These are phyloP conservation scores for Chymomyza costata DNA, from an alignment of 1,140 invertebrate genomes.

Conservation along the genomic window DNA sequence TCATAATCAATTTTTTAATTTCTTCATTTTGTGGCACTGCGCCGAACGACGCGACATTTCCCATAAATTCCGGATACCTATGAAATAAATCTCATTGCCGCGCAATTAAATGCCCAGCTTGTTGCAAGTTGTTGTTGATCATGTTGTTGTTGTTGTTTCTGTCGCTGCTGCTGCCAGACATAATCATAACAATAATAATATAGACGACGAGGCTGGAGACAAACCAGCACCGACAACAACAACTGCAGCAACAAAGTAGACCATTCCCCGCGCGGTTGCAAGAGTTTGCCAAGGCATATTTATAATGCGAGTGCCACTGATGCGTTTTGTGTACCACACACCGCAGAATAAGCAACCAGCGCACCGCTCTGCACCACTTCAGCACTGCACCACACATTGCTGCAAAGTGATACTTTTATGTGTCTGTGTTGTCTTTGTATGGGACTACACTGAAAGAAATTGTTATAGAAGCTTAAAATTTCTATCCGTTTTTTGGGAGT, in stretches of 20 bases:
- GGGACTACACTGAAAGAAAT: no score
- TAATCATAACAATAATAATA: constrained; percentile 72
- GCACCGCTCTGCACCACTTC: no score
- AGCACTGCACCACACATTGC: no score
- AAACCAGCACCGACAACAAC: constrained; percentile 27
- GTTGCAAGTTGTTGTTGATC: background rate
- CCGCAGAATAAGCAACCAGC: no score
- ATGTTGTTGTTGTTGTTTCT: constrained; percentile 32
- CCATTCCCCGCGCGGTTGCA: constrained; percentile 3
- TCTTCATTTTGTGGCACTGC: constrained; percentile 48
- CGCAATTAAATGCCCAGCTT: constrained; percentile 35
- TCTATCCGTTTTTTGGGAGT: no score
- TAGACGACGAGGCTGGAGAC: constrained; percentile 46
- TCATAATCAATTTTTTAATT: constrained; percentile 73
- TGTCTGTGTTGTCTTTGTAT: no score
- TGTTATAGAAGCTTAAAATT: no score
- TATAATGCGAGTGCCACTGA: constrained; percentile 36
- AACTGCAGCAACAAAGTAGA: constrained; percentile 1
- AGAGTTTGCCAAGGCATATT: background rate
- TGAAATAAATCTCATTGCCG: constrained; percentile 66
- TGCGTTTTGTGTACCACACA: constrained; percentile 25
- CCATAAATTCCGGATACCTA: constrained; percentile 67
- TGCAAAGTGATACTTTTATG: no score
- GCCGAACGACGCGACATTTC: constrained; percentile 43
- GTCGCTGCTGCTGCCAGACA: constrained; percentile 62